A percentile compares a stretch with the other conserved stretches of the same genome.
Conservation (phyloP, 2,797 vertebrate species). For the Acomys russatus region DNA sequence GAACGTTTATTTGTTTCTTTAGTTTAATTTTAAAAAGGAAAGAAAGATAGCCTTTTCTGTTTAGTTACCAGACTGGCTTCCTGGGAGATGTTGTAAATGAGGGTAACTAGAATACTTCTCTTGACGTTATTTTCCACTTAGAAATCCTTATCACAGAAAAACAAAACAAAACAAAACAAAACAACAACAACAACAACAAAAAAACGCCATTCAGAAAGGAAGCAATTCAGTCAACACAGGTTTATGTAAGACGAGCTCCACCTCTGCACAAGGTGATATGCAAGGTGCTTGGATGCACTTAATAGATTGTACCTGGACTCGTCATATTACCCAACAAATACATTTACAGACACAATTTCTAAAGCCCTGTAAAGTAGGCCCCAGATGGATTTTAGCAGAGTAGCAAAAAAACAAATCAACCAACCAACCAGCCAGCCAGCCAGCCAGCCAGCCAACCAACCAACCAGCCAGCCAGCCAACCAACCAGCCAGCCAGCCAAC, state of each 20-base stretch:
- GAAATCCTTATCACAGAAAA: slow-evolving; percentile 3
- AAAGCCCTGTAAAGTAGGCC: neutral
- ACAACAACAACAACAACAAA: no score
- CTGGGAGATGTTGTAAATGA: slow-evolving; percentile 8
- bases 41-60: neutral
- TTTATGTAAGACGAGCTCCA: neutral
- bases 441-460: neutral
- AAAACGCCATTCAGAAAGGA: slow-evolving; percentile 5
- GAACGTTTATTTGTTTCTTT: slow-evolving; percentile 57
- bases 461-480: neutral
- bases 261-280: no score
- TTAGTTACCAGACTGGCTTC: slow-evolving; percentile 10
- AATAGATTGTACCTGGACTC: neutral
- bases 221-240: neutral
- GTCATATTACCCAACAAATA: slow-evolving; percentile 5
- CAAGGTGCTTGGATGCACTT: neutral
- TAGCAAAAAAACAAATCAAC: slow-evolving; percentile 42
- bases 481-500: neutral
- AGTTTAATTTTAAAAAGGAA: slow-evolving; percentile 34
- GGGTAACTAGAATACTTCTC: slow-evolving; percentile 23
- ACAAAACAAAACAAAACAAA: neutral
- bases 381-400: slow-evolving; percentile 28
- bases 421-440: neutral
- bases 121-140: slow-evolving; percentile 23
- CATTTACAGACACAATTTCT: slow-evolving; percentile 33